A percentile compares a stretch with the other conserved stretches of the same genome.
Conservation (phyloP, 1,140 invertebrate genomes). For the Cydia pomonella region DNA sequence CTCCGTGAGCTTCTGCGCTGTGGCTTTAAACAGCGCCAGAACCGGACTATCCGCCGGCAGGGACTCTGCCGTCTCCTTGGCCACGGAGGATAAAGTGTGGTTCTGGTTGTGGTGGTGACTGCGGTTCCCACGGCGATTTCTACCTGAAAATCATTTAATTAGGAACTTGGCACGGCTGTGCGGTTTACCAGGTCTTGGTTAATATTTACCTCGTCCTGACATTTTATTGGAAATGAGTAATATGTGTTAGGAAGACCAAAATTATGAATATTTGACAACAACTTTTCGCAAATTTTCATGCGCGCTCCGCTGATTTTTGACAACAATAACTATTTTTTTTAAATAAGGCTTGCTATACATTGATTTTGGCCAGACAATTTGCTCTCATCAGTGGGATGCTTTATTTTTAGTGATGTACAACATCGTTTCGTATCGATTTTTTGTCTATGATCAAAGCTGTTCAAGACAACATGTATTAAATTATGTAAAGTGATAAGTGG, state of each 20-base stretch:
- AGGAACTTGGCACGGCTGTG: neutral
- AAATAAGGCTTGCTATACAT: constrained; percentile 3
- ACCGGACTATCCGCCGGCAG: constrained; percentile 80
- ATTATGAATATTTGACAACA: neutral
- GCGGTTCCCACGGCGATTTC: constrained; percentile 54
- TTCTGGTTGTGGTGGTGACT: constrained; percentile 36
- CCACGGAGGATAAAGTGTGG: constrained; percentile 54
- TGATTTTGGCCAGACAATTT: neutral
- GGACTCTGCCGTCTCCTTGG: constrained; percentile 53
- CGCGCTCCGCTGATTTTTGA: constrained; percentile 5
- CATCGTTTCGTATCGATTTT: neutral
- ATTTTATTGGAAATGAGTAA: constrained; percentile 34
- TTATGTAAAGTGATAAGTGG: neutral
- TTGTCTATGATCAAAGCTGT: neutral
- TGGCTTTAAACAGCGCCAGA: constrained; percentile 85
- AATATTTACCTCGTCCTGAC: constrained; percentile 49
- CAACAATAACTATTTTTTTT: constrained; percentile 14
- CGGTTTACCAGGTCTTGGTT: neutral
- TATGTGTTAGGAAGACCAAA: neutral
- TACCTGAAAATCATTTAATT: constrained; percentile 48
- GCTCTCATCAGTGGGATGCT: neutral
- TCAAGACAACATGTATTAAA: neutral
- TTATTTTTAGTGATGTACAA: constrained; percentile 8
- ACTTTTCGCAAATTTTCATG: neutral
- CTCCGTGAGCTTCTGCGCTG: constrained; percentile 86